Conservation (phyloP, 2,113 vertebrate species). For the Oryzias celebensis region DNA sequence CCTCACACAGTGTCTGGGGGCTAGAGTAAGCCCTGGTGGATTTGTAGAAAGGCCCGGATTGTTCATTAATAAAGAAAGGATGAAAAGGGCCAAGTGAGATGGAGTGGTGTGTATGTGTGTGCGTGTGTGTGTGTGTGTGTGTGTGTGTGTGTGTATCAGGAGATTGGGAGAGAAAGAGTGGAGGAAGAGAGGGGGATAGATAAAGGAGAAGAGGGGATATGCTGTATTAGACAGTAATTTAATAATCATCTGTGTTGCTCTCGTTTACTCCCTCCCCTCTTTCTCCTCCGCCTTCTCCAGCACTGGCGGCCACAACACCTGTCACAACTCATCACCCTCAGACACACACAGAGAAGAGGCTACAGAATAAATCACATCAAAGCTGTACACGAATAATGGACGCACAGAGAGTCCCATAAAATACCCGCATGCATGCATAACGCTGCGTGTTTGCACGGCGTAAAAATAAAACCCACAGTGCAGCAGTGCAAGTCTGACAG, state of each 20-base stretch:
- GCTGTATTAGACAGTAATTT: conserved; percentile 72
- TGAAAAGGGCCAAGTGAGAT: conserved; percentile 45
- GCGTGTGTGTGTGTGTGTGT: conserved; percentile 23
- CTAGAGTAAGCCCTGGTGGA: conserved; percentile 56
- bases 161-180: conserved; percentile 41
- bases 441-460: conserved; percentile 6
- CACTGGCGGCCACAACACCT: conserved; percentile 89
- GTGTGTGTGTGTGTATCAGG: conserved; percentile 17
- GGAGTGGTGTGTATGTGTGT: conserved; percentile 30
- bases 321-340: conserved; percentile 88
- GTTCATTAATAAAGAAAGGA: conserved; percentile 81
- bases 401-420: conserved; percentile 17
- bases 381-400: conserved; percentile 30
- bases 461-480: conserved; percentile 22
- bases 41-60: conserved; percentile 74
- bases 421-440: conserved; percentile 40
- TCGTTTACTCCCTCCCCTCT: conserved; percentile 59
- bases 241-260: conserved; percentile 74
- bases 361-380: conserved; percentile 51
- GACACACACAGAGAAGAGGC: conserved; percentile 29
- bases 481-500: background rate
- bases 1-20: conserved; percentile 48
- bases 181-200: conserved; percentile 8
- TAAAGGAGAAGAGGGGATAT: conserved; percentile 14
- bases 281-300: conserved; percentile 84